Percentiles rank a stretch among this genome's conserved stretches.
Evolutionary conservation across 2,113 vertebrate genomes (phyloP).

Genomic region (Syngnathus typhle): DNA sequence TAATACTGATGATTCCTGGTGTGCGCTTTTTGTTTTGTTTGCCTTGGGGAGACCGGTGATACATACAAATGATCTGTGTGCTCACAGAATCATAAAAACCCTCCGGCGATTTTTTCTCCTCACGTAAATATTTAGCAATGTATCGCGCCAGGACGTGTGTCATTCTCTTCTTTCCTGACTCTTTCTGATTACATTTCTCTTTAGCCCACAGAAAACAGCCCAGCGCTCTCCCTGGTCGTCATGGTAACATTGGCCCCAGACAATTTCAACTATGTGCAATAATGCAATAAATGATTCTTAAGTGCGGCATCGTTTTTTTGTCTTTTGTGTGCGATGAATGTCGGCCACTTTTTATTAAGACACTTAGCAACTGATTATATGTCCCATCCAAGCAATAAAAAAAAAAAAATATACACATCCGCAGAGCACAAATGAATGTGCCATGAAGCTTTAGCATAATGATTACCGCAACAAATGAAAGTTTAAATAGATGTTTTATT

Average conservation of each 20-base stretch:
- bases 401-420: neutral
- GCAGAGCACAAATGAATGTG: constrained; percentile 1
- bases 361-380: neutral
- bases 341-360: neutral
- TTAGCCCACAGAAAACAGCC: neutral
- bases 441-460: constrained; percentile 20
- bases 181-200: neutral
- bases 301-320: neutral
- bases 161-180: neutral
- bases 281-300: neutral
- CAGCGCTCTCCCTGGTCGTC: neutral
- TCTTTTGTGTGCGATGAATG: neutral
- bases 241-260: neutral
- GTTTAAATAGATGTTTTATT: neutral
- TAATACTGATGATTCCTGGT: constrained; percentile 1
- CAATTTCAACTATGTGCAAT: neutral
- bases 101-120: neutral
- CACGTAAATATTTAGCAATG: constrained; percentile 7
- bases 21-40: constrained; percentile 12
- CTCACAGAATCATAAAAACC: constrained; percentile 14
- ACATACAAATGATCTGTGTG: constrained; percentile 23
- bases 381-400: neutral
- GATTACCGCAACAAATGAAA: constrained; percentile 17
- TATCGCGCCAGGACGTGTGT: neutral
- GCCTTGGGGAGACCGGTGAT: constrained; percentile 15